Evolutionary conservation across 2,888 invertebrate species (phyloP).

Genomic region (Entomobrya proxima): DNA sequence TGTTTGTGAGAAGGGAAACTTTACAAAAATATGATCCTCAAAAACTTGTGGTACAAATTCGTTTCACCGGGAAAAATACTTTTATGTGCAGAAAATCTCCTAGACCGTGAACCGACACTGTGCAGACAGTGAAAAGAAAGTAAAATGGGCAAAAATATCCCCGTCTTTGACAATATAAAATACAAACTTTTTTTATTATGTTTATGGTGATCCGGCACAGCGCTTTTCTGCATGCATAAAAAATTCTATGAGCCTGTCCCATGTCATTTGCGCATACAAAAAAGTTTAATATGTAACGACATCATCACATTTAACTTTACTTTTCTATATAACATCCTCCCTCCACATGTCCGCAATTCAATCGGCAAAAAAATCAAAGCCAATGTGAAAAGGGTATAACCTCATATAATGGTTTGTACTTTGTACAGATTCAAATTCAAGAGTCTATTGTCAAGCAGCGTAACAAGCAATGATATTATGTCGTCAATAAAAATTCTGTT

Average conservation of each 20-base stretch:
- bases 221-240: not conserved
- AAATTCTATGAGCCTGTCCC: not conserved
- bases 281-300: not conserved
- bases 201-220: not conserved
- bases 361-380: slow-evolving; percentile 36
- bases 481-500: slow-evolving; percentile 33
- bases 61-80: not conserved
- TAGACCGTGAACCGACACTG: not conserved
- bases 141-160: not conserved
- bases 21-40: slow-evolving; percentile 1
- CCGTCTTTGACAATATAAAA: not conserved
- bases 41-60: not conserved
- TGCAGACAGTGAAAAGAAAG: not conserved
- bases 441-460: not conserved
- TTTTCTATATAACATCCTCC: not conserved
- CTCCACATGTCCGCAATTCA: slow-evolving; percentile 16
- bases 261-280: not conserved
- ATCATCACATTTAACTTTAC: not conserved
- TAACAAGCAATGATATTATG: not conserved
- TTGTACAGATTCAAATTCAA: slow-evolving; percentile 24
- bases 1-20: slow-evolving; percentile 20
- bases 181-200: slow-evolving; percentile 20
- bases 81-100: not conserved
- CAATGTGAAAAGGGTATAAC: not conserved
- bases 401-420: no score